These are phyloP conservation scores for Amphiduros pacificus DNA, from an alignment of 2,888 invertebrate species.

Conservation along the genomic window DNA sequence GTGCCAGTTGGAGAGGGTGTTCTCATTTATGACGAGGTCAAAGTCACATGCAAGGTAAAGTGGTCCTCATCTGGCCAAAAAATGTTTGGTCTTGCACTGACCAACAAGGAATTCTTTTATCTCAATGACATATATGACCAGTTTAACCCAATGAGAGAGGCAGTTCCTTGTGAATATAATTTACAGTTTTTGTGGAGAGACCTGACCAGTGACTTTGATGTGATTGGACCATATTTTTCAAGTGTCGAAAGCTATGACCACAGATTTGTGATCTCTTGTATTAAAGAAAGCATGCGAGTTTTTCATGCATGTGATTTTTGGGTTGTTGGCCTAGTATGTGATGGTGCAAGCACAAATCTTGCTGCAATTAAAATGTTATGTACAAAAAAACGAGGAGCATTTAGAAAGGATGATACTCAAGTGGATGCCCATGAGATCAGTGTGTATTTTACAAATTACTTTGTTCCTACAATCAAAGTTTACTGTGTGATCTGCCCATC, in stretches of 20 bases:
- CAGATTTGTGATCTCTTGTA: not conserved
- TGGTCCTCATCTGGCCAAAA: not conserved
- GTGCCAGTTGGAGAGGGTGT: no score
- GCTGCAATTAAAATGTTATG: not conserved
- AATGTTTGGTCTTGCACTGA: not conserved
- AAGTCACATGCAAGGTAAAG: not conserved
- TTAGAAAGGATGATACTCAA: not conserved
- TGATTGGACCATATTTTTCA: not conserved
- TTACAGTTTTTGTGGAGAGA: slow-evolving; percentile 1
- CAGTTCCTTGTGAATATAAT: not conserved
- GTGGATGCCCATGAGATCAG: not conserved
- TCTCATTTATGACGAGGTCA: not conserved
- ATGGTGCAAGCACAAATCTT: not conserved
- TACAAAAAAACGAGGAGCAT: not conserved
- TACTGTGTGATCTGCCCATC: not conserved
- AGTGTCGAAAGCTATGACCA: not conserved
- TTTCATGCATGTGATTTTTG: not conserved
- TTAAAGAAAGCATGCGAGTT: not conserved
- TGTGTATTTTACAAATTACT: not conserved
- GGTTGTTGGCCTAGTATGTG: not conserved
- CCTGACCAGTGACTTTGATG: not conserved
- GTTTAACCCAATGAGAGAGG: not conserved
- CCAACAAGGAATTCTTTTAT: not conserved
- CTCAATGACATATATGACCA: not conserved
- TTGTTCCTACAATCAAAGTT: not conserved